Evolutionary conservation across 2,888 invertebrate genomes (phyloP).

Genomic region (Siphonodentalium dalli): DNA sequence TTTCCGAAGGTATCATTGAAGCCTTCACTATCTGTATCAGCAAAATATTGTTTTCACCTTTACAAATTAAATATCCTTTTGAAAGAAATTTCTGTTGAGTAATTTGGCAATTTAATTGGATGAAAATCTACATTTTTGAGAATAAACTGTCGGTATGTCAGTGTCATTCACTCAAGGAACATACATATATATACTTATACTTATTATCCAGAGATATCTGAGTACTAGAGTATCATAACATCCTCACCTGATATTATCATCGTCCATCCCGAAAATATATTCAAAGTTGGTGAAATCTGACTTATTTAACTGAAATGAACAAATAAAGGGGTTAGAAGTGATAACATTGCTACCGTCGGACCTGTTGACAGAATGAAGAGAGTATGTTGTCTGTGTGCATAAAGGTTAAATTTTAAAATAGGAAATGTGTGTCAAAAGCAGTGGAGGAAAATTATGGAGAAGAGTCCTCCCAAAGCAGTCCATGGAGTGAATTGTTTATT

Average conservation of each 20-base stretch:
- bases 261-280: conserved; percentile 95
- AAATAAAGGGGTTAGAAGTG: neutral
- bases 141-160: neutral
- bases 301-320: conserved; percentile 72
- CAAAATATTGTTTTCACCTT: too few relatives aligned
- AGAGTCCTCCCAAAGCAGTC: too few relatives aligned
- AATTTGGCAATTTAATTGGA: too few relatives aligned
- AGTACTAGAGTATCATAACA: neutral
- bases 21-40: too few relatives aligned
- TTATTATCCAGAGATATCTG: neutral
- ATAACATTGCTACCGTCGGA: neutral
- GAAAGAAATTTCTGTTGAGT: too few relatives aligned
- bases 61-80: too few relatives aligned
- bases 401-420: too few relatives aligned
- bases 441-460: too few relatives aligned
- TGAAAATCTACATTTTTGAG: neutral
- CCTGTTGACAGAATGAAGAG: neutral
- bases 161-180: neutral
- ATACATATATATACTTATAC: neutral
- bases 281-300: conserved; percentile 83
- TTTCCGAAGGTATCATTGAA: too few relatives aligned
- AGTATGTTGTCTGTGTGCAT: too few relatives aligned
- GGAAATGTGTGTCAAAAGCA: too few relatives aligned
- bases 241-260: conserved; percentile 76
- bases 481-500: too few relatives aligned